These are phyloP conservation scores for Periophthalmus magnuspinnatus DNA, from an alignment of 2,797 vertebrate genomes.

Conservation along the genomic window DNA sequence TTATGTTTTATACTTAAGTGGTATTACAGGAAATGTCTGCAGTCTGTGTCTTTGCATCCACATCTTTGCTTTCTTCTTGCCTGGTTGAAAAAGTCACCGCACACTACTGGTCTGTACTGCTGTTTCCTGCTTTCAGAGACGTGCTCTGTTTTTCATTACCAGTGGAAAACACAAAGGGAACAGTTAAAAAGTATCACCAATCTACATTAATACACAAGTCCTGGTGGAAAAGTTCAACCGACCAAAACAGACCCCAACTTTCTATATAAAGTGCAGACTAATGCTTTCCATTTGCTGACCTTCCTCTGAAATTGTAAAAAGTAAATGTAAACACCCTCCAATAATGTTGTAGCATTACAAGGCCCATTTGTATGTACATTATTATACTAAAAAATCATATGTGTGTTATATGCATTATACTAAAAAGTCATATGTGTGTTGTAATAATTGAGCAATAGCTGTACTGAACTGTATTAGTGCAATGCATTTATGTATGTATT, in stretches of 20 bases:
- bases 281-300: conserved; percentile 43
- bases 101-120: too few species aligned
- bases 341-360: conserved; percentile 23
- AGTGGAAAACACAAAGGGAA: conserved; percentile 64
- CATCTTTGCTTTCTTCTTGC: too few species aligned
- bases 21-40: too few species aligned
- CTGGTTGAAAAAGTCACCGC: too few species aligned
- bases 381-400: neutral
- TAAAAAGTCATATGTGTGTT: too few species aligned
- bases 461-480: neutral
- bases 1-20: too few species aligned
- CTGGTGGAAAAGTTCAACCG: conserved; percentile 58
- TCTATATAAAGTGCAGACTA: conserved; percentile 42
- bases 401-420: neutral
- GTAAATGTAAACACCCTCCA: conserved; percentile 9
- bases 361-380: neutral
- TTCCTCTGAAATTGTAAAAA: conserved; percentile 41
- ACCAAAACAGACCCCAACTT: conserved; percentile 51
- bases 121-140: conserved; percentile 58
- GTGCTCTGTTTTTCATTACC: conserved; percentile 75
- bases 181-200: conserved; percentile 54
- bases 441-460: neutral
- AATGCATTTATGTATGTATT: neutral
- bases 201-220: conserved; percentile 56
- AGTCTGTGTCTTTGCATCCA: too few species aligned